Percentiles rank a stretch among this genome's conserved stretches.
Evolutionary conservation across 2,113 vertebrate species (phyloP).

Genomic region (Daphoenositta chrysoptera): DNA sequence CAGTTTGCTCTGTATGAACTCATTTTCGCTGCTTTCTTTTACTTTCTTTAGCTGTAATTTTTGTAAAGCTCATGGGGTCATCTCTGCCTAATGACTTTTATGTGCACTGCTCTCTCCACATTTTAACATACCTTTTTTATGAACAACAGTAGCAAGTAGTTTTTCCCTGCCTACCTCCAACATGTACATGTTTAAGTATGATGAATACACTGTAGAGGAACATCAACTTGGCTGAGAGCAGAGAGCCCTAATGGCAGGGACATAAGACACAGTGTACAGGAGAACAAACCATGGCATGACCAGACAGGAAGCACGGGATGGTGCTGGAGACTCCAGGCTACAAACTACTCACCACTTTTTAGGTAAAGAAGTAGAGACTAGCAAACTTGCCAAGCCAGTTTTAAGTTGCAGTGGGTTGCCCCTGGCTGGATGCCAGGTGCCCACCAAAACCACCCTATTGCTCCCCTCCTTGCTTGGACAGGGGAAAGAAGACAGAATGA

Average conservation of each 20-base stretch:
- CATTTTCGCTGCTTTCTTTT: background rate
- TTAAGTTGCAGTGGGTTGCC: background rate
- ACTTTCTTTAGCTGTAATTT: background rate
- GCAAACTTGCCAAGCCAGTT: background rate
- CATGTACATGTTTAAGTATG: background rate
- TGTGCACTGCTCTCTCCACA: fast-evolving
- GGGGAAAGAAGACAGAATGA: background rate
- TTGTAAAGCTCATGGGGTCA: background rate
- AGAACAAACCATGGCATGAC: background rate
- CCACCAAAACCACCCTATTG: fast-evolving
- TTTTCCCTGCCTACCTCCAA: background rate
- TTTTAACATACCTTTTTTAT: background rate
- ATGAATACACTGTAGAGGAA: background rate
- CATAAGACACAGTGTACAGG: background rate
- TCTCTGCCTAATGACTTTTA: background rate
- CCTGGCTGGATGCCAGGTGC: background rate
- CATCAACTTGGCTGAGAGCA: background rate
- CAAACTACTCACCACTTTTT: background rate
- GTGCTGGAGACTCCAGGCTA: background rate
- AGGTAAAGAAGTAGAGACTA: background rate
- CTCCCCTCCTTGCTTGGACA: background rate
- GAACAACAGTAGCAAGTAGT: background rate
- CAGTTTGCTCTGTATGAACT: background rate
- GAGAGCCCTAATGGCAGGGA: background rate
- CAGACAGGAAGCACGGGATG: background rate